Evolutionary conservation across 2,113 vertebrate species (phyloP).

Genomic region (Grammomys dolichurus): DNA sequence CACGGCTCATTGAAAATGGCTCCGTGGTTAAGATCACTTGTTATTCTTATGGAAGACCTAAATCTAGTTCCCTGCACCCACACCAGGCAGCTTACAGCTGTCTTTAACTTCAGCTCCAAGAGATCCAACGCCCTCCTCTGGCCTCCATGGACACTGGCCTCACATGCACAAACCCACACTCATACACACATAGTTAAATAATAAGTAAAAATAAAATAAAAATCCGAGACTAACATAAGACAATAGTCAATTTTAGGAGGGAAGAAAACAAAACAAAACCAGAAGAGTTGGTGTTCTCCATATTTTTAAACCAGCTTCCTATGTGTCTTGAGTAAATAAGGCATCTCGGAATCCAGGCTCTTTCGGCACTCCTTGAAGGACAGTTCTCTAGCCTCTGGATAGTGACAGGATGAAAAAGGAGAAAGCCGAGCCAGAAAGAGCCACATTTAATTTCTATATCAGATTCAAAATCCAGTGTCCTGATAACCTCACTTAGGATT

Average conservation of each 20-base stretch:
- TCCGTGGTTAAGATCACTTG: not conserved
- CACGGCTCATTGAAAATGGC: not conserved
- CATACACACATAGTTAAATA: not conserved
- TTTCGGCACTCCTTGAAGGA: not conserved
- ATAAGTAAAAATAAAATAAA: not conserved
- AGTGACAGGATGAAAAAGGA: not conserved
- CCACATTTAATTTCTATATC: not conserved
- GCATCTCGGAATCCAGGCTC: rapidly evolving
- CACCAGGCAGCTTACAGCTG: not conserved
- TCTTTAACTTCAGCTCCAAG: not conserved
- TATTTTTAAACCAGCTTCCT: not conserved
- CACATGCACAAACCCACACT: not conserved
- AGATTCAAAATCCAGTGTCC: not conserved
- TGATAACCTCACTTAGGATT: not conserved
- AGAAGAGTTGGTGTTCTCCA: not conserved
- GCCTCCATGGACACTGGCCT: not conserved
- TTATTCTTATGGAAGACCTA: not conserved
- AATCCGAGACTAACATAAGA: not conserved
- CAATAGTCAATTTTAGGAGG: not conserved
- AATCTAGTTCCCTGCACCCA: no score
- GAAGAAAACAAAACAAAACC: not conserved
- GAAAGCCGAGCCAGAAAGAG: not conserved
- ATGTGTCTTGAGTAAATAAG: rapidly evolving
- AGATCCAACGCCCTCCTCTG: not conserved
- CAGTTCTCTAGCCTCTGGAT: no score